Percentiles rank a stretch among this genome's conserved stretches.
Evolutionary conservation across 2,797 vertebrate genomes (phyloP).

Genomic region (Macroramphosus scolopax): DNA sequence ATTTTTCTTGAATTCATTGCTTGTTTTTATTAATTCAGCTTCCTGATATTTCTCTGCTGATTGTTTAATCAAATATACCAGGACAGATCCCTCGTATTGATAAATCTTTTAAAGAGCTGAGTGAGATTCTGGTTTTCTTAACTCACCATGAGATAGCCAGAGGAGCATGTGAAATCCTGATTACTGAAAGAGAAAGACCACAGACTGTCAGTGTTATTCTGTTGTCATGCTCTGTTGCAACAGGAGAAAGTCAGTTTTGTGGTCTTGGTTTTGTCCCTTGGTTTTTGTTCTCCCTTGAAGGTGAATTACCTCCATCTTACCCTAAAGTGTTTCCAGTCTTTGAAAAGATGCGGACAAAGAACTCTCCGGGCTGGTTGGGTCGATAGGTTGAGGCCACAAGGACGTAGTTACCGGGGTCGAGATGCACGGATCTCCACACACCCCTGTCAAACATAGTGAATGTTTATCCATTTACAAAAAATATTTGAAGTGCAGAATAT

Average conservation of each 20-base stretch:
- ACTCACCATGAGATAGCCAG: slow-evolving; percentile 67
- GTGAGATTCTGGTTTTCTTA: background rate
- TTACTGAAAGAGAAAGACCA: slow-evolving; percentile 57
- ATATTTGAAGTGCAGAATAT: background rate
- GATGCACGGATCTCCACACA: slow-evolving; percentile 71
- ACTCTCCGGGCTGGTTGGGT: slow-evolving; percentile 75
- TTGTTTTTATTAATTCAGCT: too few relatives aligned
- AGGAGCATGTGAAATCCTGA: slow-evolving; percentile 71
- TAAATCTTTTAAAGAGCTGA: too few relatives aligned
- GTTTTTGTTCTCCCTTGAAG: background rate
- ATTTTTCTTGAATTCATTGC: too few relatives aligned
- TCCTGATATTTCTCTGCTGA: too few relatives aligned
- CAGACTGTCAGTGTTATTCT: background rate
- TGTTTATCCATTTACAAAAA: background rate
- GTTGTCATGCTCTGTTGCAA: background rate
- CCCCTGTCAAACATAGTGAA: slow-evolving; percentile 51
- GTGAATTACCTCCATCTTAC: slow-evolving; percentile 43
- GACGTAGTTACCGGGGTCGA: slow-evolving; percentile 77
- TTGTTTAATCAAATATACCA: too few relatives aligned
- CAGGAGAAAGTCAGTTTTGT: too few relatives aligned
- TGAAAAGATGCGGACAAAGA: slow-evolving; percentile 79
- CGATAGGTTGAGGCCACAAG: slow-evolving; percentile 72
- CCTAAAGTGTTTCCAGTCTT: slow-evolving; percentile 77
- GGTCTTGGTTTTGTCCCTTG: too few relatives aligned
- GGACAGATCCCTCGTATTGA: too few relatives aligned